A percentile compares a stretch with the other conserved stretches of the same genome.
phyloP scores from a whole-genome alignment of 2,113 vertebrate genomes.

The Echinops telfairi region DNA sequence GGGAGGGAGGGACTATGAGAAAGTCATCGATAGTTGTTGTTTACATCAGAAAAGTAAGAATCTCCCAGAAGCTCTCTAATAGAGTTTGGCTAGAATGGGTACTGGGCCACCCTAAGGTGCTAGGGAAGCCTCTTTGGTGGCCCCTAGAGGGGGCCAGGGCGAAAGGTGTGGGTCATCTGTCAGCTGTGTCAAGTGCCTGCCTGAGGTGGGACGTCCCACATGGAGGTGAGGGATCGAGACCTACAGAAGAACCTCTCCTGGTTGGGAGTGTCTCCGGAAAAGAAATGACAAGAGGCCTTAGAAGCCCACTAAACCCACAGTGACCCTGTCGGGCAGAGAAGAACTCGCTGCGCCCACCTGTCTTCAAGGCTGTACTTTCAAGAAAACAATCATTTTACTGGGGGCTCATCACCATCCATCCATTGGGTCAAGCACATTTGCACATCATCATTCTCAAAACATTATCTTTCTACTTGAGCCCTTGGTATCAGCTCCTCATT shows the following conservation, averaged over 20 bases:
- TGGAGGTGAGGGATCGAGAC: neutral
- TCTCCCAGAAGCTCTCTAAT: neutral
- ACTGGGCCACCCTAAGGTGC: neutral
- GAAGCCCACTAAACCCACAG: too few relatives aligned
- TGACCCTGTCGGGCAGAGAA: too few relatives aligned
- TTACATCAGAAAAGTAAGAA: constrained; percentile 9
- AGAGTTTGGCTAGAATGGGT: neutral
- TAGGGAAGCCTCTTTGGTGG: neutral
- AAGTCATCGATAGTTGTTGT: neutral
- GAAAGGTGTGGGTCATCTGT: neutral
- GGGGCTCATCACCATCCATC: too few relatives aligned
- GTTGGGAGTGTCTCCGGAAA: neutral
- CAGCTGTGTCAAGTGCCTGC: neutral
- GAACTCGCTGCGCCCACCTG: too few relatives aligned
- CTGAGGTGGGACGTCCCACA: neutral
- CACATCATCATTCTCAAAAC: too few relatives aligned
- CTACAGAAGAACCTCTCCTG: neutral
- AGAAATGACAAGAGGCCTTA: neutral
- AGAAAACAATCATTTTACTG: too few relatives aligned
- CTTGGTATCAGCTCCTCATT: too few relatives aligned
- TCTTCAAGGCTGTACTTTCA: too few relatives aligned
- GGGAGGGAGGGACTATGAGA: neutral
- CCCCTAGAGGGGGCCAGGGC: neutral
- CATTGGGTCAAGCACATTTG: too few relatives aligned
- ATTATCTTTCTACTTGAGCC: too few relatives aligned